phyloP scores from a whole-genome alignment of 2,888 invertebrate species.

The Oscheius sp. region DNA sequence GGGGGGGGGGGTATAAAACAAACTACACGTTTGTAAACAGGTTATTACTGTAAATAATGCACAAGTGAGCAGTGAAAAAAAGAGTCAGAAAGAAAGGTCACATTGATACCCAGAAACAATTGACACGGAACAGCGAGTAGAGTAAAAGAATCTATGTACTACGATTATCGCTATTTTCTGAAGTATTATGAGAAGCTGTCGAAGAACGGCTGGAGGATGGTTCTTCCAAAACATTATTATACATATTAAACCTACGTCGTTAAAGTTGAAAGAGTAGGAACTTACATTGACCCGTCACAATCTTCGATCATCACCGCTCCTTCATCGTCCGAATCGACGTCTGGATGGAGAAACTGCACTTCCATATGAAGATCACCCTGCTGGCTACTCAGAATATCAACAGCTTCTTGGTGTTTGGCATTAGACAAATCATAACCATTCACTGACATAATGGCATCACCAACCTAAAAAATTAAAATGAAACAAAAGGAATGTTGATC shows the following conservation, averaged over 20 bases:
- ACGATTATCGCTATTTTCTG: conserved; percentile 33
- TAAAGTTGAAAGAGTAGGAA: neutral
- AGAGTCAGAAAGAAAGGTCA: neutral
- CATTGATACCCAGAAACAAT: conserved; percentile 1
- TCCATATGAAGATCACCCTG: conserved; percentile 81
- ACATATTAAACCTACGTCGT: conserved; percentile 44
- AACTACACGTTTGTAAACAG: neutral
- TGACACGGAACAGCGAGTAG: neutral
- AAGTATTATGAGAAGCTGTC: conserved; percentile 41
- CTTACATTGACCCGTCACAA: conserved; percentile 60
- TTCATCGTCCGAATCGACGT: conserved; percentile 75
- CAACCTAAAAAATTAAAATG: conserved; percentile 77
- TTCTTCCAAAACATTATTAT: conserved; percentile 43
- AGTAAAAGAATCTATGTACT: conserved; percentile 13
- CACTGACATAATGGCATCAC: conserved; percentile 84
- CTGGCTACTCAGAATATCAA: conserved; percentile 81
- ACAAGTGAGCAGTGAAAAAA: neutral
- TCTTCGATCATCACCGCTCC: conserved; percentile 64
- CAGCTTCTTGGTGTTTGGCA: conserved; percentile 84
- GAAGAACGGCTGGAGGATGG: conserved; percentile 44
- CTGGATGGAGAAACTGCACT: conserved; percentile 83
- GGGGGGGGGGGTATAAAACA: neutral
- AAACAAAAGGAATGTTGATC: no score
- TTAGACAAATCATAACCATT: conserved; percentile 82
- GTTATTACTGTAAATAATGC: neutral